These are phyloP conservation scores for Scaptomyza graminum DNA, from an alignment of 1,140 invertebrate genomes.

Conservation along the genomic window DNA sequence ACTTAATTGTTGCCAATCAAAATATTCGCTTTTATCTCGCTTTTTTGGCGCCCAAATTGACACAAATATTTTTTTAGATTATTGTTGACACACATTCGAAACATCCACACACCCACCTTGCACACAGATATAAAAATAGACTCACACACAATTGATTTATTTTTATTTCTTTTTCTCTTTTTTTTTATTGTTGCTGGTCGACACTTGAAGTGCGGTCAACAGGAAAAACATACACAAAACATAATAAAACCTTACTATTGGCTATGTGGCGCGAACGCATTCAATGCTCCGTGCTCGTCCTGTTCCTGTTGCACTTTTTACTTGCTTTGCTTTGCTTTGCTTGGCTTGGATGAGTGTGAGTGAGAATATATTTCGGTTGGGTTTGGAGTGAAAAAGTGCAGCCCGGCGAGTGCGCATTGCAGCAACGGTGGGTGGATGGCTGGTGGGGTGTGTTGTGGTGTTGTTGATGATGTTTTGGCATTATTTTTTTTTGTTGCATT, in stretches of 20 bases:
- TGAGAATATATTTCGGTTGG: constrained; percentile 4
- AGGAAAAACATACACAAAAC: constrained; percentile 1
- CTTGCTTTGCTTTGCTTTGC: neutral
- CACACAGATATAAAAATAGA: neutral
- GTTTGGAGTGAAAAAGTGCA: constrained; percentile 47
- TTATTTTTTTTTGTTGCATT: constrained; percentile 29
- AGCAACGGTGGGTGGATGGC: neutral
- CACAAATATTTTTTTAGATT: neutral
- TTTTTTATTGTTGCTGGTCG: constrained; percentile 19
- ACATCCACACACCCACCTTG: neutral
- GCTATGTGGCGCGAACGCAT: constrained; percentile 20
- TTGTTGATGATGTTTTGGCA: neutral
- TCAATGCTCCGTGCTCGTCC: neutral
- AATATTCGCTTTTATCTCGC: neutral
- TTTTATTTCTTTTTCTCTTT: neutral
- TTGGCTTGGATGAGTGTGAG: constrained; percentile 29
- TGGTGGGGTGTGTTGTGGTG: neutral
- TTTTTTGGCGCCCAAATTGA: constrained; percentile 3
- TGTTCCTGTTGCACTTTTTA: constrained; percentile 37
- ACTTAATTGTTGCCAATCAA: constrained; percentile 4
- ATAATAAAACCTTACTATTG: constrained; percentile 4
- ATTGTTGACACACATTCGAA: constrained; percentile 9
- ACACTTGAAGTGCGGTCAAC: neutral
- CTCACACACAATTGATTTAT: neutral
- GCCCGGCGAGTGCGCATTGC: constrained; percentile 46